These are phyloP conservation scores for Iphiclides podalirius DNA, from an alignment of 2,888 invertebrate species.

Conservation along the genomic window DNA sequence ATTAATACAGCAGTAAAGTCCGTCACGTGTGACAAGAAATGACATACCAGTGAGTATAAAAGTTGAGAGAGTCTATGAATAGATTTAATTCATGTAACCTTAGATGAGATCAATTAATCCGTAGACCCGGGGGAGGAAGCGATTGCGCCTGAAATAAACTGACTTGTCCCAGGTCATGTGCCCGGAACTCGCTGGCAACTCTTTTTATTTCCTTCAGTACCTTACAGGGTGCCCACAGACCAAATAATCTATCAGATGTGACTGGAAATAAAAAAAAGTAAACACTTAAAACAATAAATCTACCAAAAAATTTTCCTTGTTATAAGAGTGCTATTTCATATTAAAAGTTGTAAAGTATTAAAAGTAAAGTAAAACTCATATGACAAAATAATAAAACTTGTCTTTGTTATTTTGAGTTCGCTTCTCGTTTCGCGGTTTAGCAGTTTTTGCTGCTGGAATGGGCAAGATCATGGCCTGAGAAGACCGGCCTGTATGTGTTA, in stretches of 20 bases:
- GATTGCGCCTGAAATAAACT: slow-evolving; percentile 48
- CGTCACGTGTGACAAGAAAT: neutral
- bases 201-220: slow-evolving; percentile 50
- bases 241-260: slow-evolving; percentile 25
- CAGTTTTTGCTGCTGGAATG: no score
- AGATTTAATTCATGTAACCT: slow-evolving; percentile 52
- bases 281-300: no score
- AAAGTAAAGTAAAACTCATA: no score
- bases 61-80: slow-evolving; percentile 35
- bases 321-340: no score
- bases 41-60: neutral
- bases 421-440: no score
- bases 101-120: slow-evolving; percentile 59
- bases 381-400: no score
- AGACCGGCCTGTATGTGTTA: no score
- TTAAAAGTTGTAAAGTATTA: no score
- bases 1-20: no score
- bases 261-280: neutral
- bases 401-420: no score
- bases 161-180: slow-evolving; percentile 50
- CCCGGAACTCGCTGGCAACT: slow-evolving; percentile 51
- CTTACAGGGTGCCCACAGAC: slow-evolving; percentile 24
- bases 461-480: no score
- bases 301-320: no score
- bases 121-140: slow-evolving; percentile 28